Evolutionary conservation across 2,888 invertebrate species (phyloP).

Genomic region (Aplocera efformata): DNA sequence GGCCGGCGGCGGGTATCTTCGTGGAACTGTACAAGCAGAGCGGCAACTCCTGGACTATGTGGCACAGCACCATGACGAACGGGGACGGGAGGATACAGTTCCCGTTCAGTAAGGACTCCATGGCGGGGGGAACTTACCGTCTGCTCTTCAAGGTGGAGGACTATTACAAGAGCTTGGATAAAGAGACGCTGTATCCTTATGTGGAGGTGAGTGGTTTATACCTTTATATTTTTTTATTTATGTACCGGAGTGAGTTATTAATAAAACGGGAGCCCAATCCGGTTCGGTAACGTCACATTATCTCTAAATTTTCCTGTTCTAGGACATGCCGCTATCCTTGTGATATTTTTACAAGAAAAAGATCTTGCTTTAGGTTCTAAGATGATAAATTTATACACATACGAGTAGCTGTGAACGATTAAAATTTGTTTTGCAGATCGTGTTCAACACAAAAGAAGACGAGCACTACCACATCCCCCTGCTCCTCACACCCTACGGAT

Average conservation of each 20-base stretch:
- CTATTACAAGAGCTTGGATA: conserved; percentile 82
- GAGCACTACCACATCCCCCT: conserved; percentile 89
- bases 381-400: no score
- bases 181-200: conserved; percentile 86
- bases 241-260: no score
- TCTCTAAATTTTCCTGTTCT: no score
- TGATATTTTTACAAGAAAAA: no score
- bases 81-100: conserved; percentile 84
- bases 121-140: conserved; percentile 86
- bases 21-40: conserved; percentile 84
- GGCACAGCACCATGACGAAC: conserved; percentile 83
- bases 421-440: conserved; percentile 72
- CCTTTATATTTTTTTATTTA: no score
- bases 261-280: neutral
- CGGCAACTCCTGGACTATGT: conserved; percentile 83
- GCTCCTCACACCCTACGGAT: conserved; percentile 87
- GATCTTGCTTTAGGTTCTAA: no score
- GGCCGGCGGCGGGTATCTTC: conserved; percentile 83
- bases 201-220: conserved; percentile 84
- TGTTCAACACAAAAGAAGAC: conserved; percentile 82
- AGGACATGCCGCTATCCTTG: no score
- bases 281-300: no score
- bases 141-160: conserved; percentile 86
- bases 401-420: no score
- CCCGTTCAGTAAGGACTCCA: conserved; percentile 80